phyloP scores from a whole-genome alignment of 2,113 vertebrate species.

The Nansenia antarctica region DNA sequence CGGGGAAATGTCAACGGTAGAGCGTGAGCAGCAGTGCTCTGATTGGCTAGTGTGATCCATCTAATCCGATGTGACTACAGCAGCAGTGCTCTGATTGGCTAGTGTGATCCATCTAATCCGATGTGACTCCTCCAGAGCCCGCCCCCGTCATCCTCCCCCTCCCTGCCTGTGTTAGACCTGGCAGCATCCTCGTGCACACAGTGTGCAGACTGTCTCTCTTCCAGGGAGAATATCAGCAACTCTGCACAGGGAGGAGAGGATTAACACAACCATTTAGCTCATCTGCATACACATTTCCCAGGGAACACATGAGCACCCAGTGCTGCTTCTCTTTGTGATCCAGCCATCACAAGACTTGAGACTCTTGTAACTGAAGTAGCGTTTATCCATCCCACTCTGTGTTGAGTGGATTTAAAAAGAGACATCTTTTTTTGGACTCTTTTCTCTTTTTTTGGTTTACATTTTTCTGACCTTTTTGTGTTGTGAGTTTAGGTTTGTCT shows the following conservation, averaged over 20 bases:
- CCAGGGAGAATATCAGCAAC: constrained; percentile 84
- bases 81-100: constrained; percentile 80
- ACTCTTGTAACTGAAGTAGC: constrained; percentile 36
- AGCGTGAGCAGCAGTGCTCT: constrained; percentile 55
- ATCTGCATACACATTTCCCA: constrained; percentile 75
- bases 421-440: constrained; percentile 31
- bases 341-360: constrained; percentile 50
- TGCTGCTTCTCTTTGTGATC: constrained; percentile 51
- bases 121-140: constrained; percentile 69
- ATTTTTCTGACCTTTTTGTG: constrained; percentile 3
- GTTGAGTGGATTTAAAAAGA: constrained; percentile 47
- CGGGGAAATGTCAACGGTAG: constrained; percentile 68
- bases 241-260: constrained; percentile 77
- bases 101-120: constrained; percentile 78
- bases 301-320: constrained; percentile 56
- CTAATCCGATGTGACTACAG: constrained; percentile 68
- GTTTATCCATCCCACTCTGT: constrained; percentile 47
- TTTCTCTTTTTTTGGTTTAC: neutral
- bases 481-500: constrained; percentile 31
- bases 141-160: constrained; percentile 69
- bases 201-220: constrained; percentile 71
- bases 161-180: constrained; percentile 67
- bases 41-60: constrained; percentile 86
- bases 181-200: constrained; percentile 74
- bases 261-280: constrained; percentile 74